Percentiles rank a stretch among this genome's conserved stretches.
Evolutionary conservation across 2,888 invertebrate genomes (phyloP).

Genomic region (Heliconius aoede): DNA sequence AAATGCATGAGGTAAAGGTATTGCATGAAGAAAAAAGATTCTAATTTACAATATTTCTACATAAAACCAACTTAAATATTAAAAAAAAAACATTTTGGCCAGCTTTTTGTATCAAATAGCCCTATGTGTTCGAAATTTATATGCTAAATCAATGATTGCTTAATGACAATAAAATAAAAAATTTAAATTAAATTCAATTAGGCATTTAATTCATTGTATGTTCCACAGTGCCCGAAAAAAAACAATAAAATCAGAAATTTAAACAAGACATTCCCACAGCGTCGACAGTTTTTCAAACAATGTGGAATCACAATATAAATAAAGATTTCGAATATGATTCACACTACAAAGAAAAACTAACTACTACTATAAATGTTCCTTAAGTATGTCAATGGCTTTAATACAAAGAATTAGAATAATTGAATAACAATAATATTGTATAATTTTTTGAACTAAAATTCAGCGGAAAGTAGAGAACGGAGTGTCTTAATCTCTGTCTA

Average conservation of each 20-base stretch:
- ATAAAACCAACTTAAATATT: no score
- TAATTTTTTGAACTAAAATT: neutral
- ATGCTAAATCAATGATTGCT: neutral
- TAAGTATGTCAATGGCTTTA: constrained; percentile 2
- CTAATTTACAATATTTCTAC: no score
- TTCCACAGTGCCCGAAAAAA: constrained; percentile 46
- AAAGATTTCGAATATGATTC: constrained; percentile 21
- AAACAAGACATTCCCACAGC: constrained; percentile 58
- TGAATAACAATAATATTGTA: neutral
- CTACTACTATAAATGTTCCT: neutral
- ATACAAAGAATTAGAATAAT: neutral
- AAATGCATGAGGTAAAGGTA: no score
- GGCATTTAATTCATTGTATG: neutral
- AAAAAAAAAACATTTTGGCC: no score
- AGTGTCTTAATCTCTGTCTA: no score
- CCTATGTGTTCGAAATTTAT: neutral
- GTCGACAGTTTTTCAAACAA: constrained; percentile 57
- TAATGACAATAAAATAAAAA: neutral
- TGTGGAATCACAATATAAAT: constrained; percentile 56
- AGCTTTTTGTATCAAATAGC: no score
- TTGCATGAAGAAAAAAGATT: no score
- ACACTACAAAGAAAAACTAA: neutral
- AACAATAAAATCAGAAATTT: neutral
- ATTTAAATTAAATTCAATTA: neutral
- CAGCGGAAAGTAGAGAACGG: neutral